A percentile compares a stretch with the other conserved stretches of the same genome.
Conservation (phyloP, 2,113 vertebrate species). For the Chrysemys picta region DNA sequence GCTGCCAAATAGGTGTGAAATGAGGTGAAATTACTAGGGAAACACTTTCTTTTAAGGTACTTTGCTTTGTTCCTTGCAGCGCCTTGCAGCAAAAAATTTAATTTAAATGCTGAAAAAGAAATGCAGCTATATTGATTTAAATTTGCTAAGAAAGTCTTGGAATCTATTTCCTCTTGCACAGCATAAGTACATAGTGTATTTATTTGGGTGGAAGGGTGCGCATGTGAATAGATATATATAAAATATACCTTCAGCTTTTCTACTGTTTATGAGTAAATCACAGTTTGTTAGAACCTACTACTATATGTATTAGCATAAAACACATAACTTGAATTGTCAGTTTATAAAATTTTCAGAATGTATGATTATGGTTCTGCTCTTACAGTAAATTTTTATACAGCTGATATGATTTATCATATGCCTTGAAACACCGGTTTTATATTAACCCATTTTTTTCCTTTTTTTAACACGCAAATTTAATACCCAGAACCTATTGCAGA, state of each 20-base stretch:
- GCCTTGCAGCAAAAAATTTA: conserved; percentile 78
- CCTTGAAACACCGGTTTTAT: conserved; percentile 62
- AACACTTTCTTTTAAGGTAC: conserved; percentile 82
- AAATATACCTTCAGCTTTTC: conserved; percentile 67
- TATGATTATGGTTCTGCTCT: conserved; percentile 75
- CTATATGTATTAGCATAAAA: conserved; percentile 80
- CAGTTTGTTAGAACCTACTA: conserved; percentile 78
- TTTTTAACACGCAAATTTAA: conserved; percentile 71
- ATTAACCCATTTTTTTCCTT: conserved; percentile 38
- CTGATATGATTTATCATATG: conserved; percentile 75
- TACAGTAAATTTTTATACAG: conserved; percentile 77
- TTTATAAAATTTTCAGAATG: conserved; percentile 83
- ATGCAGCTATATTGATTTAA: conserved; percentile 79
- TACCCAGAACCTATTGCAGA: conserved; percentile 51
- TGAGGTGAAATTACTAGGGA: conserved; percentile 80
- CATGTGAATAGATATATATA: conserved; percentile 36
- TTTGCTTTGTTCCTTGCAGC: conserved; percentile 80
- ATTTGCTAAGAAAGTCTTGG: conserved; percentile 77
- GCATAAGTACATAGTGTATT: conserved; percentile 45
- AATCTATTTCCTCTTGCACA: conserved; percentile 77
- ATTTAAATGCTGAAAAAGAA: conserved; percentile 82
- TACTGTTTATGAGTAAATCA: conserved; percentile 75
- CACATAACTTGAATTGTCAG: conserved; percentile 79
- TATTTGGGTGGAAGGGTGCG: conserved; percentile 51
- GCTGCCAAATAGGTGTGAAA: conserved; percentile 85